Evolutionary conservation across 1,140 invertebrate species (phyloP).

Genomic region (Formica selysi): DNA sequence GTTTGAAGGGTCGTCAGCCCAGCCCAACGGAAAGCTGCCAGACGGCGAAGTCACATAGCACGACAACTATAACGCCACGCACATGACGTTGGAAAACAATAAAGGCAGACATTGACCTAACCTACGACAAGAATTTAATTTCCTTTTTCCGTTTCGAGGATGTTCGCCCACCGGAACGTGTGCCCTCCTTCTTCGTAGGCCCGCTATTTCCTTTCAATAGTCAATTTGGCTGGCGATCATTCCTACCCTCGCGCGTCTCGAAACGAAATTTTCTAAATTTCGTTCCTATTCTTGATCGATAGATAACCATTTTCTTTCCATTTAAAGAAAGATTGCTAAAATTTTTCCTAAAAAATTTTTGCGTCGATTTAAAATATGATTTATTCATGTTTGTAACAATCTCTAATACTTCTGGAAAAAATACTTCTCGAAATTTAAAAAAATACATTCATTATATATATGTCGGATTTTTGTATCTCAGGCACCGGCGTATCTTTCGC

Average conservation of each 20-base stretch:
- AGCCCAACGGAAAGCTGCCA: constrained; percentile 7
- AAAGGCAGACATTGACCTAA: constrained; percentile 54
- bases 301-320: not conserved
- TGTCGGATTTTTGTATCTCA: constrained; percentile 33
- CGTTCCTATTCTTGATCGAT: constrained; percentile 42
- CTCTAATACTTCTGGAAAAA: not conserved
- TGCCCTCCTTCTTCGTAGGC: constrained; percentile 33
- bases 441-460: not conserved
- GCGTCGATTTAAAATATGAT: not conserved
- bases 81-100: constrained; percentile 59
- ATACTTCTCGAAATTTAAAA: not conserved
- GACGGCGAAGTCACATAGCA: constrained; percentile 22
- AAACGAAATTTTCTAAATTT: constrained; percentile 45
- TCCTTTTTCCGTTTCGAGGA: constrained; percentile 74
- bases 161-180: constrained; percentile 49
- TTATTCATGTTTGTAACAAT: not conserved
- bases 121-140: constrained; percentile 80
- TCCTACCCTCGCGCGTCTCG: constrained; percentile 27
- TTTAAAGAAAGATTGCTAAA: not conserved
- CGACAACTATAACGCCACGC: constrained; percentile 53
- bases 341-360: constrained; percentile 7
- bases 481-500: constrained; percentile 25
- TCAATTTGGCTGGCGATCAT: constrained; percentile 74
- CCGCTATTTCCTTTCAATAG: constrained; percentile 69
- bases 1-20: constrained; percentile 11